Evolutionary conservation across 2,797 vertebrate species (phyloP).

Genomic region (Alca torda): DNA sequence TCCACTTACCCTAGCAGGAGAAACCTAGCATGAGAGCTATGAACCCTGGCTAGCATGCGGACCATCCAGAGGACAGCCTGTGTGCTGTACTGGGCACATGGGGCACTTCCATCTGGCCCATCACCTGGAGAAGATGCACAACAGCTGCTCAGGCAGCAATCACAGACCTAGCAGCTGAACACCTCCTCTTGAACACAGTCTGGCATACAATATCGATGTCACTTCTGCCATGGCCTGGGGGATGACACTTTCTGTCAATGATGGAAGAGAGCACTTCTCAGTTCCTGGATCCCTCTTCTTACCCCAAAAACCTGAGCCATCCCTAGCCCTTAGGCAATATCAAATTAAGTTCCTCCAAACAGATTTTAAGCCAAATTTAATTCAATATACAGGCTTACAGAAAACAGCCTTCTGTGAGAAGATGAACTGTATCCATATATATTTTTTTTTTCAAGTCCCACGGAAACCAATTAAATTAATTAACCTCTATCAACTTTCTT

Average conservation of each 20-base stretch:
- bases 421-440: neutral
- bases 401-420: neutral
- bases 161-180: neutral
- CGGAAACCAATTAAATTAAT: slow-evolving; percentile 47
- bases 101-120: neutral
- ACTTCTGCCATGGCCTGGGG: neutral
- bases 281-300: neutral
- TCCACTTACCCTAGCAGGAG: fast-evolving
- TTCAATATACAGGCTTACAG: neutral
- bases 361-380: neutral
- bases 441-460: slow-evolving; percentile 18
- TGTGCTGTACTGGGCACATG: neutral
- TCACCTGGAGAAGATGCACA: neutral
- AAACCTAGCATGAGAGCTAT: neutral
- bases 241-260: neutral
- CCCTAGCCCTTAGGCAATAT: neutral
- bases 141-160: neutral
- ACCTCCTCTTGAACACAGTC: neutral
- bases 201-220: fast-evolving
- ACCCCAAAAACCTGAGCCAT: neutral
- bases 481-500: slow-evolving; percentile 23
- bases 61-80: neutral
- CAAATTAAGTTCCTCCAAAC: neutral
- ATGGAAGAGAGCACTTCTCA: neutral
- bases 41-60: neutral